A percentile compares a stretch with the other conserved stretches of the same genome.
These are phyloP conservation scores for Nothocercus nigrocapillus DNA, from an alignment of 2,113 vertebrate genomes.

Conservation along the genomic window DNA sequence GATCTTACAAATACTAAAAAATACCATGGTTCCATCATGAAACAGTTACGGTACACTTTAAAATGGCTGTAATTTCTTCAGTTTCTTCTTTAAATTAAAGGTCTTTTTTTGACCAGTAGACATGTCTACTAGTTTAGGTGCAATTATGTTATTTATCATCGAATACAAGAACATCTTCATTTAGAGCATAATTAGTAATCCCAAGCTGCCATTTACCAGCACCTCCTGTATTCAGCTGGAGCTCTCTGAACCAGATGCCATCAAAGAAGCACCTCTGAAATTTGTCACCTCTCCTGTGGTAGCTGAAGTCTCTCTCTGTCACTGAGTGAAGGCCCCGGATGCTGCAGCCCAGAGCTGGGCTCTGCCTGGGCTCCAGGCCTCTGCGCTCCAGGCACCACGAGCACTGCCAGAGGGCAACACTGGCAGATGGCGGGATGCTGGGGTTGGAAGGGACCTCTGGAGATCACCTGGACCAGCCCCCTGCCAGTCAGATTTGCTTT, in stretches of 20 bases:
- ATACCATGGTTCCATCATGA: not conserved
- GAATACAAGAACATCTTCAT: not conserved
- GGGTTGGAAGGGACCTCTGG: not conserved
- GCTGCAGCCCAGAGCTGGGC: not conserved
- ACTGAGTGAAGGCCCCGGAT: not conserved
- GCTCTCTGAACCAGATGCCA: constrained; percentile 34
- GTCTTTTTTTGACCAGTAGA: not conserved
- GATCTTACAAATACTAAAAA: not conserved
- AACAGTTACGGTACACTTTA: not conserved
- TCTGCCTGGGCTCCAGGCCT: not conserved
- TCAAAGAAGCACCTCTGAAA: constrained; percentile 39
- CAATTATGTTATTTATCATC: not conserved
- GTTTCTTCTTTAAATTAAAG: not conserved
- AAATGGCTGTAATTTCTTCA: not conserved
- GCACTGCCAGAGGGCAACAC: not conserved
- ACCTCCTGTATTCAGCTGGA: constrained; percentile 46
- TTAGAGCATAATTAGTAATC: constrained; percentile 21
- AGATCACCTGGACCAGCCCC: not conserved
- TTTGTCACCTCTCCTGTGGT: constrained; percentile 29
- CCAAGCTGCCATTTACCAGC: constrained; percentile 30
- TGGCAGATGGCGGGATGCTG: not conserved
- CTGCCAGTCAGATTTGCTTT: not conserved
- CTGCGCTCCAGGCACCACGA: not conserved
- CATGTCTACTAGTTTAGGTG: not conserved
- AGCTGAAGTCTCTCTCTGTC: constrained; percentile 18